These are phyloP conservation scores for Sarcoramphus papa DNA, from an alignment of 2,797 vertebrate genomes.

Conservation along the genomic window DNA sequence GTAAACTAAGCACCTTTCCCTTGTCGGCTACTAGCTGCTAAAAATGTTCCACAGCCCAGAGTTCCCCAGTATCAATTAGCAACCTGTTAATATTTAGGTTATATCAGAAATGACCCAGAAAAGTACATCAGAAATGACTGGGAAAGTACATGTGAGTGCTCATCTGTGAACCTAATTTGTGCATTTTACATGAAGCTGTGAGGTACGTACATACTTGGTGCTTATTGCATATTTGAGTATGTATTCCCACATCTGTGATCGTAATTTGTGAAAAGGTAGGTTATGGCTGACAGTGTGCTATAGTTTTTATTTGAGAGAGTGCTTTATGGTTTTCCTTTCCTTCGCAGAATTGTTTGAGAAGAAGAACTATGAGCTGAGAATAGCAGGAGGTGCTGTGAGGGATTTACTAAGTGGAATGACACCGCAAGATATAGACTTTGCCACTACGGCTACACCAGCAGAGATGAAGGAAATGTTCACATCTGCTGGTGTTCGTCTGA, in stretches of 20 bases:
- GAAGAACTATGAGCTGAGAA: slow-evolving; percentile 88
- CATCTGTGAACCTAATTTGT: background rate
- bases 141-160: background rate
- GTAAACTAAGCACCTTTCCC: rapidly evolving
- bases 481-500: slow-evolving; percentile 86
- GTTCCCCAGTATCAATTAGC: rapidly evolving
- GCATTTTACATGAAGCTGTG: background rate
- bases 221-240: background rate
- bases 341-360: slow-evolving; percentile 84
- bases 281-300: rapidly evolving
- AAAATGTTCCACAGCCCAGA: background rate
- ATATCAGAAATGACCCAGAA: background rate
- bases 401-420: slow-evolving; percentile 87
- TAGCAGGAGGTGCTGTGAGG: slow-evolving; percentile 93
- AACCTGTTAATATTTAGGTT: background rate
- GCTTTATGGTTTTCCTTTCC: background rate
- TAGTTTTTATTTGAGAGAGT: background rate
- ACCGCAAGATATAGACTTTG: slow-evolving; percentile 94
- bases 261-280: background rate
- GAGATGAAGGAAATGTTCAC: slow-evolving; percentile 94
- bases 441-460: slow-evolving; percentile 91
- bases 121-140: background rate
- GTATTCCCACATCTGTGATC: rapidly evolving
- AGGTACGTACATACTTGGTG: rapidly evolving
- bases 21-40: rapidly evolving